These are phyloP conservation scores for Hestina assimilis DNA, from an alignment of 1,140 invertebrate genomes.

Conservation along the genomic window DNA sequence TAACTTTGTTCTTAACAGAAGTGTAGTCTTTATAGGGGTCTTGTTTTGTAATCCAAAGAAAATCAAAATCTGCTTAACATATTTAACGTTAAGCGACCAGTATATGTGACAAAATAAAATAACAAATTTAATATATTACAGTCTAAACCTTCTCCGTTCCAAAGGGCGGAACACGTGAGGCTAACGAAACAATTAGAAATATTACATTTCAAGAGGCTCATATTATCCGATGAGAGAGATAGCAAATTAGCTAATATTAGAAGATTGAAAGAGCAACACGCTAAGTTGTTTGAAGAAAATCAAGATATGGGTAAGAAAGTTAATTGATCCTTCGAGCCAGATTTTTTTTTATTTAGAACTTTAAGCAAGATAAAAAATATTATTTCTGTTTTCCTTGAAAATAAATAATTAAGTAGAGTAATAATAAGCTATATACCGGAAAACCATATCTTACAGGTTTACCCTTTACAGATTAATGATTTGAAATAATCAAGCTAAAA, in stretches of 20 bases:
- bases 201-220: slow-evolving; percentile 67
- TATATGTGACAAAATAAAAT: too few species aligned
- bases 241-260: slow-evolving; percentile 65
- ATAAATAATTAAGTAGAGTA: not conserved
- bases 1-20: too few species aligned
- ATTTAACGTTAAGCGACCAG: too few species aligned
- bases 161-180: slow-evolving; percentile 66
- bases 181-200: slow-evolving; percentile 72
- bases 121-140: too few species aligned
- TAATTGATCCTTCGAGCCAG: not conserved
- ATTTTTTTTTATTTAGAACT: slow-evolving; percentile 4
- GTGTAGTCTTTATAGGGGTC: too few species aligned
- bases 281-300: slow-evolving; percentile 70
- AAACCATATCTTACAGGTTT: too few species aligned
- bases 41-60: too few species aligned
- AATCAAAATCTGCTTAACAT: too few species aligned
- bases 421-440: too few species aligned
- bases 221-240: slow-evolving; percentile 74
- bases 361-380: not conserved
- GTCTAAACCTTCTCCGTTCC: slow-evolving; percentile 74
- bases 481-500: too few species aligned
- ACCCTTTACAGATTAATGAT: too few species aligned
- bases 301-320: slow-evolving; percentile 69
- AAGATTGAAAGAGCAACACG: slow-evolving; percentile 62
- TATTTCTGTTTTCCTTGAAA: not conserved